phyloP scores from a whole-genome alignment of 2,113 vertebrate species.

The Festucalex cinctus region DNA sequence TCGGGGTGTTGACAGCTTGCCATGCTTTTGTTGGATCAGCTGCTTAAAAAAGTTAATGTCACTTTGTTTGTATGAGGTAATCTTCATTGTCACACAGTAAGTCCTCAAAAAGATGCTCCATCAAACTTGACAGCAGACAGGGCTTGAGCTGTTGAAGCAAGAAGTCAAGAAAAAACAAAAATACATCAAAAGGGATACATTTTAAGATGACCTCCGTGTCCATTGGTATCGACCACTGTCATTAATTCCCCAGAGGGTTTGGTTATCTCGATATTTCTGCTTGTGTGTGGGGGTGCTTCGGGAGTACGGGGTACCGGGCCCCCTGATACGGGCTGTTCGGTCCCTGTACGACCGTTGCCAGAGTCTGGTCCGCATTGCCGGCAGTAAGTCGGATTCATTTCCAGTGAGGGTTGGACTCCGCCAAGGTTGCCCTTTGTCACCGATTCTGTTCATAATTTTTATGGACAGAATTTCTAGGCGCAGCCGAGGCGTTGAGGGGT shows the following conservation, averaged over 20 bases:
- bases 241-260: background rate
- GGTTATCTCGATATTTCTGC: background rate
- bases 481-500: too few relatives aligned
- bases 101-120: conserved; percentile 79
- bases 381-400: too few relatives aligned
- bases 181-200: background rate
- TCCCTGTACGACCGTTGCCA: too few relatives aligned
- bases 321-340: too few relatives aligned
- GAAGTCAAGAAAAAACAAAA: background rate
- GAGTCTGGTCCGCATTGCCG: too few relatives aligned
- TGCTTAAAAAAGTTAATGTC: conserved; percentile 19
- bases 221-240: background rate
- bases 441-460: too few relatives aligned
- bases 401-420: too few relatives aligned
- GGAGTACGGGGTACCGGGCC: too few relatives aligned
- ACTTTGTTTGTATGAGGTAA: conserved; percentile 6
- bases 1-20: conserved; percentile 7
- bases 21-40: conserved; percentile 23
- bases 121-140: conserved; percentile 81
- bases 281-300: too few relatives aligned
- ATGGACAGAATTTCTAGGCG: too few relatives aligned
- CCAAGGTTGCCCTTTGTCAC: too few relatives aligned
- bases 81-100: conserved; percentile 20
- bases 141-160: conserved; percentile 76
- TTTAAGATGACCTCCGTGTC: background rate